These are phyloP conservation scores for Zoanthus gigantus DNA, from an alignment of 92 coral and sea anemone genomes.

Conservation along the genomic window DNA sequence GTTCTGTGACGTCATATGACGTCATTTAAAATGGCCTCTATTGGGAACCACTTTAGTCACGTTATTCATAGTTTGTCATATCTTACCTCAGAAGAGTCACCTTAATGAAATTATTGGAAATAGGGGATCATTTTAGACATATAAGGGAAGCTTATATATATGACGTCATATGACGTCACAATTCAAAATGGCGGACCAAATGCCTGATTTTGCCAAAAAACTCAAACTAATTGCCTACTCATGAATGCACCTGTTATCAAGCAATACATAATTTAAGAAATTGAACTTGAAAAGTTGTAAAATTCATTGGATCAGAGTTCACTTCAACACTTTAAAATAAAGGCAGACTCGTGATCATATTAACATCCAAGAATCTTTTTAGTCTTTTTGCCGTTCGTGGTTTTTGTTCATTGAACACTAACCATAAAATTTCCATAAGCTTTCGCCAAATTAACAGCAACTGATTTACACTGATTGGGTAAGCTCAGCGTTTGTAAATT, in stretches of 20 bases:
- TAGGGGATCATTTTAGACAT: background rate
- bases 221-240: background rate
- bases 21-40: background rate
- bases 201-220: background rate
- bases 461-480: background rate
- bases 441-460: too few relatives aligned
- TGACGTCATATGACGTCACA: background rate
- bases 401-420: too few relatives aligned
- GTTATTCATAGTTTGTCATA: background rate
- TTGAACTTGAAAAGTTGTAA: too few relatives aligned
- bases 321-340: too few relatives aligned
- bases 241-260: background rate
- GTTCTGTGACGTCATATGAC: conserved; percentile 1
- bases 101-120: background rate
- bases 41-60: background rate
- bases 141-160: background rate
- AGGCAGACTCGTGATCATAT: too few relatives aligned
- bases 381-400: too few relatives aligned
- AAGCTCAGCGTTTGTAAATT: background rate
- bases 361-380: too few relatives aligned
- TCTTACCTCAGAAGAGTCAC: background rate
- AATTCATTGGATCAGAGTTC: background rate
- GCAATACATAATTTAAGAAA: background rate
- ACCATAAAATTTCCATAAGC: too few relatives aligned
- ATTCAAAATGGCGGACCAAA: background rate